Percentiles rank a stretch among this genome's conserved stretches.
These are phyloP conservation scores for Phoenicopterus ruber DNA, from an alignment of 2,113 vertebrate genomes.

Conservation along the genomic window DNA sequence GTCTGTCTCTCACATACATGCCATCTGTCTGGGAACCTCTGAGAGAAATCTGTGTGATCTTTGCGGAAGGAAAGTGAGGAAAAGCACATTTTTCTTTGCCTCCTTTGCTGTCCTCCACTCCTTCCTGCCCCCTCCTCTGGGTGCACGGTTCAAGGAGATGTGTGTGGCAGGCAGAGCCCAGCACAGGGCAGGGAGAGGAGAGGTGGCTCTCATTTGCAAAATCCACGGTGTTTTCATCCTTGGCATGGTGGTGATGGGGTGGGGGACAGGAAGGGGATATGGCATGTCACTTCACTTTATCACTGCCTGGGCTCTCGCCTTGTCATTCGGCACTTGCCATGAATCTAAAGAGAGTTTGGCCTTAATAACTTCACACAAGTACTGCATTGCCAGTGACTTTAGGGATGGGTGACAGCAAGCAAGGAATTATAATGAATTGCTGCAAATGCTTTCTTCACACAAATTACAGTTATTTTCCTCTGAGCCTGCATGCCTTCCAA, in stretches of 20 bases:
- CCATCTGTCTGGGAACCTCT: neutral
- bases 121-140: neutral
- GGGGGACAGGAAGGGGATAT: slow-evolving; percentile 15
- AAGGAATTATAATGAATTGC: slow-evolving; percentile 70
- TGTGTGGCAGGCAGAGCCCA: neutral
- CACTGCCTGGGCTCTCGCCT: slow-evolving; percentile 47
- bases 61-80: neutral
- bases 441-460: slow-evolving; percentile 57
- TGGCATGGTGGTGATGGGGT: slow-evolving; percentile 14
- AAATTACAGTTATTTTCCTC: slow-evolving; percentile 66
- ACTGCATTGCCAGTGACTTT: slow-evolving; percentile 63
- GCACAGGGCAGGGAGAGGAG: neutral
- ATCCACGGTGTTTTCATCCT: neutral
- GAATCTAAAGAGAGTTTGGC: slow-evolving; percentile 66
- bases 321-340: slow-evolving; percentile 57
- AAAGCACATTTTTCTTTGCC: neutral
- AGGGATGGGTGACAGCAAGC: slow-evolving; percentile 62
- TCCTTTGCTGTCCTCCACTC: neutral
- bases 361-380: slow-evolving; percentile 70
- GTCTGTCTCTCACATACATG: neutral
- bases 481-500: slow-evolving; percentile 15
- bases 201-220: slow-evolving; percentile 46
- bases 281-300: slow-evolving; percentile 61
- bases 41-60: neutral
- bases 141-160: neutral